These are phyloP conservation scores for Enteromius argenteus DNA, from an alignment of 2,797 vertebrate genomes.

Conservation along the genomic window DNA sequence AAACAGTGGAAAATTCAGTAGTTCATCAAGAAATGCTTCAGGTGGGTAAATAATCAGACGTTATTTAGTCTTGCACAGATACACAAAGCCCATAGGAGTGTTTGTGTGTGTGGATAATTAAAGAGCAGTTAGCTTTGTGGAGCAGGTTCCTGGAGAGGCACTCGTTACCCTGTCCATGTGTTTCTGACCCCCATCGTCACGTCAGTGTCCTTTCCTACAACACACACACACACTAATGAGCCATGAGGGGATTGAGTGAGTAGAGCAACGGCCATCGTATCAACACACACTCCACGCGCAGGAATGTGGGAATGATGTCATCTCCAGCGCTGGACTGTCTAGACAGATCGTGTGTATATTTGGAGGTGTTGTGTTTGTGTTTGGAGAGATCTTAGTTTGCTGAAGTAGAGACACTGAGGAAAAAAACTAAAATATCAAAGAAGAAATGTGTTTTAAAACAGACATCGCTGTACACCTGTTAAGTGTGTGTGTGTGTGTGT, in stretches of 20 bases:
- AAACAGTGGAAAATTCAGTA: neutral
- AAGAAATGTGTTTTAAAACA: neutral
- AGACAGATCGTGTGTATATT: conserved; percentile 51
- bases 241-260: conserved; percentile 60
- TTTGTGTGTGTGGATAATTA: conserved; percentile 54
- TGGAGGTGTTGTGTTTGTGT: conserved; percentile 42
- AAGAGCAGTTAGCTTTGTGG: conserved; percentile 56
- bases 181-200: conserved; percentile 63
- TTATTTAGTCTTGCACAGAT: conserved; percentile 21
- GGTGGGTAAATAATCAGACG: conserved; percentile 11
- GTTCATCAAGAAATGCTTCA: conserved; percentile 5
- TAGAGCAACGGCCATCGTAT: conserved; percentile 40
- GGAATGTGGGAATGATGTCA: conserved; percentile 47
- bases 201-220: conserved; percentile 49
- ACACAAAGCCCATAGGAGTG: neutral
- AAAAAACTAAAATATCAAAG: neutral
- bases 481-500: neutral
- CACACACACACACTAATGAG: conserved; percentile 60
- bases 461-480: conserved; percentile 7
- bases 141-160: conserved; percentile 56
- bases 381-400: neutral
- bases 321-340: conserved; percentile 41
- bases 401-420: neutral
- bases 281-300: conserved; percentile 15
- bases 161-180: conserved; percentile 60